A percentile compares a stretch with the other conserved stretches of the same genome.
These are phyloP conservation scores for Berghia stephanieae DNA, from an alignment of 1,140 invertebrate genomes.

Conservation along the genomic window DNA sequence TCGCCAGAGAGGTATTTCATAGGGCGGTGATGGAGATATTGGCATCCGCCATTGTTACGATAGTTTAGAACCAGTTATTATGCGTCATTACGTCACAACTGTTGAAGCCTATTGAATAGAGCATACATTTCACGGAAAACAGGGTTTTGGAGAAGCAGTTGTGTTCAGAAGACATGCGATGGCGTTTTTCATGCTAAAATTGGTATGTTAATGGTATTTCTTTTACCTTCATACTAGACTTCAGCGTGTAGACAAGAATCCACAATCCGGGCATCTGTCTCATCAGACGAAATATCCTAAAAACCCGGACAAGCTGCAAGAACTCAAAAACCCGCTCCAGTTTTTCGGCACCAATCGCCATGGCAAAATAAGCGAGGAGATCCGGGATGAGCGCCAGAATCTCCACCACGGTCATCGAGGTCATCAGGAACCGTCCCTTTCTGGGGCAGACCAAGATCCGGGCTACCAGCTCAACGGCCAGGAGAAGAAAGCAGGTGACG, in stretches of 20 bases:
- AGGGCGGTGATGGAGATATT: too few species aligned
- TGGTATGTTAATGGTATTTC: too few species aligned
- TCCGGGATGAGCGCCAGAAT: conserved; percentile 67
- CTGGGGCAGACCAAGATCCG: conserved; percentile 62
- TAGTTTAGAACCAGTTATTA: too few species aligned
- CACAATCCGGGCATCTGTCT: conserved; percentile 94
- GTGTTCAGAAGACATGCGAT: too few species aligned
- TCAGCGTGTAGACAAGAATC: conserved; percentile 95
- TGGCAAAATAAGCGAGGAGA: conserved; percentile 34
- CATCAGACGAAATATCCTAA: conserved; percentile 57
- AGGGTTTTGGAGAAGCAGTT: too few species aligned
- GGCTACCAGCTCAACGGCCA: conserved; percentile 64
- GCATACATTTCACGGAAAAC: too few species aligned
- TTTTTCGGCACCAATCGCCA: conserved; percentile 11
- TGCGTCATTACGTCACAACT: too few species aligned
- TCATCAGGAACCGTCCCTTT: conserved; percentile 60
- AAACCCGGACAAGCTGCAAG: conserved; percentile 47
- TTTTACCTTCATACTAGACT: conserved; percentile 98
- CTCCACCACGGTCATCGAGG: conserved; percentile 68
- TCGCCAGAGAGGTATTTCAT: too few species aligned
- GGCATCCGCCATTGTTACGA: too few species aligned
- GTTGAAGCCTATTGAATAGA: too few species aligned
- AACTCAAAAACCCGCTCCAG: conserved; percentile 35
- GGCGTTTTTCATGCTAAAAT: too few species aligned
- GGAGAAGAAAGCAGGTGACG: conserved; percentile 64